These are phyloP conservation scores for Scophthalmus maximus DNA, from an alignment of 2,113 vertebrate species.

Conservation along the genomic window DNA sequence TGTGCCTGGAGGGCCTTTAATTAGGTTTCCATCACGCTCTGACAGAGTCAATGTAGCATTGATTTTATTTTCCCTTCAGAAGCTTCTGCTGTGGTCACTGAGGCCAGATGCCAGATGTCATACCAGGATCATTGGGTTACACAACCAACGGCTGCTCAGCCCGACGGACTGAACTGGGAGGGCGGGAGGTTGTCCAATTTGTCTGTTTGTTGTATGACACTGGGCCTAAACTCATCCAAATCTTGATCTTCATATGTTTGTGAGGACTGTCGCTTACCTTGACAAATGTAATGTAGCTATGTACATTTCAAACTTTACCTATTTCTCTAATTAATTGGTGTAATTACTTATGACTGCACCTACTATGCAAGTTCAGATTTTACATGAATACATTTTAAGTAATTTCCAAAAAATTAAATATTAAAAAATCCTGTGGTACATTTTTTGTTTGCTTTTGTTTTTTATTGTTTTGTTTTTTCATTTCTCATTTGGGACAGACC, in stretches of 20 bases:
- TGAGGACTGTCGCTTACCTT: background rate
- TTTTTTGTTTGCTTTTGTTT: no score
- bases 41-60: constrained; percentile 81
- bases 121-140: constrained; percentile 75
- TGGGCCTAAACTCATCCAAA: constrained; percentile 6
- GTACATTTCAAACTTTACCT: background rate
- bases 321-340: no score
- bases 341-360: no score
- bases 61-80: constrained; percentile 84
- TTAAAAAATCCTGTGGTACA: no score
- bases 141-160: constrained; percentile 64
- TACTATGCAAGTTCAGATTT: no score
- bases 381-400: no score
- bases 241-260: background rate
- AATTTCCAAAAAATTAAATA: no score
- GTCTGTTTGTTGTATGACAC: constrained; percentile 19
- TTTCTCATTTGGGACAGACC: background rate
- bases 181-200: constrained; percentile 4
- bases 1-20: constrained; percentile 78
- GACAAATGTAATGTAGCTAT: background rate
- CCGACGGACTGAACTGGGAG: constrained; percentile 1
- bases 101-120: constrained; percentile 79
- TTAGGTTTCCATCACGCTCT: constrained; percentile 82
- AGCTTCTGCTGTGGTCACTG: constrained; percentile 60
- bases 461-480: background rate